phyloP scores from a whole-genome alignment of 2,113 vertebrate species.

The Ornithorhynchus anatinus region DNA sequence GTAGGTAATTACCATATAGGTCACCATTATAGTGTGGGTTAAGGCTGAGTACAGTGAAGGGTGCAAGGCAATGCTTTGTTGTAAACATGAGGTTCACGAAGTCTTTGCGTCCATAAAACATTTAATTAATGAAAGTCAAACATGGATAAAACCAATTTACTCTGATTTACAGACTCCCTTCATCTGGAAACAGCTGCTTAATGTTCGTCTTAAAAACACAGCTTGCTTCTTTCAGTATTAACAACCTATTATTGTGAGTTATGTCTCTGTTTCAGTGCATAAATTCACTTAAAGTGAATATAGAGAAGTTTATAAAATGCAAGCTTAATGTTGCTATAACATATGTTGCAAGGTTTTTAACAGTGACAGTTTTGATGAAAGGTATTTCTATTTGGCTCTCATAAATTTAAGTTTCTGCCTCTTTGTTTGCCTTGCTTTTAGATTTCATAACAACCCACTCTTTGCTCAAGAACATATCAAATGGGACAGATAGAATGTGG shows the following conservation, averaged over 20 bases:
- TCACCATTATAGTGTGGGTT: constrained; percentile 6
- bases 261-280: constrained; percentile 79
- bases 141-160: constrained; percentile 86
- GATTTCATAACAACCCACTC: constrained; percentile 40
- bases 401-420: constrained; percentile 66
- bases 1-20: constrained; percentile 42
- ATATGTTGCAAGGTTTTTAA: constrained; percentile 66
- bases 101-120: constrained; percentile 80
- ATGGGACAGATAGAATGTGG: constrained; percentile 23
- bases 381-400: constrained; percentile 55
- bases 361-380: constrained; percentile 73
- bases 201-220: constrained; percentile 90
- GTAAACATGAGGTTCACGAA: constrained; percentile 73
- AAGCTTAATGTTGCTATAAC: constrained; percentile 71
- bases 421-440: constrained; percentile 56
- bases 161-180: constrained; percentile 90
- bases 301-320: constrained; percentile 78
- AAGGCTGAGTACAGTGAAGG: constrained; percentile 15
- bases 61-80: constrained; percentile 51
- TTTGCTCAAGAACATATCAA: constrained; percentile 31
- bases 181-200: constrained; percentile 92
- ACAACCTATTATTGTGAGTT: constrained; percentile 93
- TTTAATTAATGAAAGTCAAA: constrained; percentile 90
- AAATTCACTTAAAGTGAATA: constrained; percentile 81
- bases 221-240: constrained; percentile 90